Percentiles rank a stretch among this genome's conserved stretches.
Evolutionary conservation across 2,888 invertebrate species (phyloP).

Genomic region (Zygaena filipendulae): DNA sequence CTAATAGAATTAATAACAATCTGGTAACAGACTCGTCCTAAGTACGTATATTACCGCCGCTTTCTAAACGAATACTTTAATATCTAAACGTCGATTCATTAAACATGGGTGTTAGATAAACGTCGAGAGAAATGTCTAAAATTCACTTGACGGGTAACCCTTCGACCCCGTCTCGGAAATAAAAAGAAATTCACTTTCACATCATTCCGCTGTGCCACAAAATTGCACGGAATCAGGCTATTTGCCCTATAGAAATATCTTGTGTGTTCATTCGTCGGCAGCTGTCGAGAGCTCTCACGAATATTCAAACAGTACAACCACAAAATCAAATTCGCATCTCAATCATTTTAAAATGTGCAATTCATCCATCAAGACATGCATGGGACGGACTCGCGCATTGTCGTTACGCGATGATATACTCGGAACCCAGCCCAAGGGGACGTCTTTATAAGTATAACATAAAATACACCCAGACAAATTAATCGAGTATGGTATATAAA

Average conservation of each 20-base stretch:
- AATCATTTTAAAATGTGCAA: slow-evolving; percentile 30
- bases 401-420: too few relatives aligned
- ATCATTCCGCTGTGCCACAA: slow-evolving; percentile 24
- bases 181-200: too few relatives aligned
- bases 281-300: too few relatives aligned
- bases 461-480: too few relatives aligned
- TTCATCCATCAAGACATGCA: slow-evolving; percentile 19
- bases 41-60: too few relatives aligned
- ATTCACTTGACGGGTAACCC: slow-evolving; percentile 35
- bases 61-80: too few relatives aligned
- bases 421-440: too few relatives aligned
- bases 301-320: slow-evolving; percentile 5
- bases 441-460: too few relatives aligned
- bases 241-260: slow-evolving; percentile 23
- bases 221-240: slow-evolving; percentile 30
- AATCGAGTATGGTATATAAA: too few relatives aligned
- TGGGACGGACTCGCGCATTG: slow-evolving; percentile 3
- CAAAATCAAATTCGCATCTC: slow-evolving; percentile 26
- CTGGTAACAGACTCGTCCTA: too few relatives aligned
- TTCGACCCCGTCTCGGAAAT: slow-evolving; percentile 27
- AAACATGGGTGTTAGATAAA: slow-evolving; percentile 25
- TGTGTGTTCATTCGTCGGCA: too few relatives aligned
- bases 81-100: slow-evolving; percentile 36
- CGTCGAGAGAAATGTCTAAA: slow-evolving; percentile 24
- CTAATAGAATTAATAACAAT: slow-evolving; percentile 20